These are phyloP conservation scores for Ovis aries DNA, from an alignment of 2,113 vertebrate species.

Conservation along the genomic window DNA sequence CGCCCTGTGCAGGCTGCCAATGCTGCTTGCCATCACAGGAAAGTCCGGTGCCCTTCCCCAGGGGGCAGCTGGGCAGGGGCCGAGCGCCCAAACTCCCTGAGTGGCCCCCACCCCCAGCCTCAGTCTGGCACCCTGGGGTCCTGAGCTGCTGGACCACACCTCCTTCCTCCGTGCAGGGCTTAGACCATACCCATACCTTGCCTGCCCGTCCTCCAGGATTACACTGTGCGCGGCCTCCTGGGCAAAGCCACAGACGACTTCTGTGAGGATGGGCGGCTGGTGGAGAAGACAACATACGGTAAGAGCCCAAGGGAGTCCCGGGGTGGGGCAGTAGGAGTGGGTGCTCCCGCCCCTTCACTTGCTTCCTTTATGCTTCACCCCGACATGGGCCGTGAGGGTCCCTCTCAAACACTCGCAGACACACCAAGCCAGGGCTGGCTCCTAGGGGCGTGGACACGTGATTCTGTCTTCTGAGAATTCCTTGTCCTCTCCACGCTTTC, in stretches of 20 bases:
- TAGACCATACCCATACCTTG: too few species aligned
- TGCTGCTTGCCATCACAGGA: not conserved
- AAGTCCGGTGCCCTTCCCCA: not conserved
- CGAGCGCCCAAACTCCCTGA: not conserved
- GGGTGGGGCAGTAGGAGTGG: rapidly evolving
- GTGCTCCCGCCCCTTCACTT: rapidly evolving
- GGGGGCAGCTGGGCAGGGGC: not conserved
- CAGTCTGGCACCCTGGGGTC: not conserved
- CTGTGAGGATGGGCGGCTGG: conserved; percentile 83
- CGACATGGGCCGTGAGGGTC: rapidly evolving
- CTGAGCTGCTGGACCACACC: too few species aligned
- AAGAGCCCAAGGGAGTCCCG: conserved; percentile 40
- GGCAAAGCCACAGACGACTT: conserved; percentile 93
- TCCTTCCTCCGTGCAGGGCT: not conserved
- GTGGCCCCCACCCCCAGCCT: not conserved
- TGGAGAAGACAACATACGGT: conserved; percentile 94
- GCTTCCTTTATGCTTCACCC: too few species aligned
- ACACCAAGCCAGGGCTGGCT: not conserved
- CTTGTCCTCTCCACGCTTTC: too few species aligned
- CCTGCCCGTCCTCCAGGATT: conserved; percentile 82
- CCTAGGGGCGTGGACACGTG: rapidly evolving
- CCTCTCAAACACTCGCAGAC: not conserved
- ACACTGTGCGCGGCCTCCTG: conserved; percentile 89
- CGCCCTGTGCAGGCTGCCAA: not conserved
- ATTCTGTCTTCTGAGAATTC: not conserved